Evolutionary conservation across 2,888 invertebrate genomes (phyloP), one percentile per base, ranked within the genome.

Genomic region (Megastigmus dorsalis): DNA sequence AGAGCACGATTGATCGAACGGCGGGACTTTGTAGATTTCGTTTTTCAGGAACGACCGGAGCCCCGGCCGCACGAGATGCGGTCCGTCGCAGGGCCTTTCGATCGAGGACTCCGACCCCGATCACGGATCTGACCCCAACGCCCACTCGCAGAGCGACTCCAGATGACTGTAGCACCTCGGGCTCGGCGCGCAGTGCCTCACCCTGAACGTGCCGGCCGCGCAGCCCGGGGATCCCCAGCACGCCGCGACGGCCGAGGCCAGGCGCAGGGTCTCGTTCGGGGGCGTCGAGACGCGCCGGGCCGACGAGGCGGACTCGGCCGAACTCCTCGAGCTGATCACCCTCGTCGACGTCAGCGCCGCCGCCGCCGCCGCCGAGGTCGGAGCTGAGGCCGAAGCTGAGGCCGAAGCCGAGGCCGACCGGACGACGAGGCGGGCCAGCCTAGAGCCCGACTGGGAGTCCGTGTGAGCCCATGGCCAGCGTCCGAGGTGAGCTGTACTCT

Each of bases 61-160:
- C 70, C 82, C 84, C 70, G 83, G 82, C 57, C 83, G 84, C n/a
- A 78, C 80, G 75, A 82, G 81, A 68, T 83, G 80, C 75, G 81
- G 80, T 71, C 82, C 85, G 28, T 82, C 85, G 67, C 86, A 85
- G 73, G 86, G 86, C 13, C 81, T 82, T 55, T 87, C 86, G 74
- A 84, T 87, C 80, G 87, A 87, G 77, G 87, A 87, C 70, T 87
- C 87, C 33, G 87, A 87, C 77, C 85, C 83, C 26, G 86, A 87
- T 75, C 86, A 77, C 54, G 74, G 77, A 55, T 66, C 83, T 26
- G 85, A 85, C 68, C 82, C 84, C 74, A 85, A 83, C 77, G 76
- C 82, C 67, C 84, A 85, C 74, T 86, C 86, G 59, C 85, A 85
- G 67, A 86, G 86, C 76, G 87, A 86, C 75, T 85, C 85, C 77